These are phyloP conservation scores for Eubasilissa regina DNA, from an alignment of 1,140 invertebrate genomes.

Conservation along the genomic window DNA sequence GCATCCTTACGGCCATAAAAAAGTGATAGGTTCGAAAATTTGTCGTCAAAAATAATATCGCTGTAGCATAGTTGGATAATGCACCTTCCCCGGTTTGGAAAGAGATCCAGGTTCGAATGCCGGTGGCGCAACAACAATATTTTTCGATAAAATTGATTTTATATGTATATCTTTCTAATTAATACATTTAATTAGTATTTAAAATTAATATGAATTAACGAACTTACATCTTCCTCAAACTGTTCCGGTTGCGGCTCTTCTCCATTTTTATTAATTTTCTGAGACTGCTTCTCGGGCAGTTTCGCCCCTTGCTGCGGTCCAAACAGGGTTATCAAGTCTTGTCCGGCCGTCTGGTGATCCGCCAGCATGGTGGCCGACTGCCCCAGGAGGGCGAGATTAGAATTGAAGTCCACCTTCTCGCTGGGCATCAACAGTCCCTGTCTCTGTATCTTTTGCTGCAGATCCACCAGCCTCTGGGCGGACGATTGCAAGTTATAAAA, in stretches of 20 bases:
- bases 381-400: conserved; percentile 67
- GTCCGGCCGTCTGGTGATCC: conserved; percentile 60
- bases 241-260: not conserved
- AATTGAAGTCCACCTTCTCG: conserved; percentile 68
- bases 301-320: too few species aligned
- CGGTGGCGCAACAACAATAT: too few species aligned
- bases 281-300: not conserved
- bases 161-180: too few species aligned
- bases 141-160: too few species aligned
- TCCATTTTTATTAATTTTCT: conserved; percentile 49
- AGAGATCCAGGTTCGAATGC: too few species aligned
- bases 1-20: too few species aligned
- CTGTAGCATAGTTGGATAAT: too few species aligned
- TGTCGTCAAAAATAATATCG: too few species aligned
- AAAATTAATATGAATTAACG: too few species aligned
- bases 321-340: conserved; percentile 53
- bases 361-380: conserved; percentile 69
- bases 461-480: conserved; percentile 68
- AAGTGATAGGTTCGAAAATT: too few species aligned
- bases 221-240: conserved; percentile 67
- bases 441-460: conserved; percentile 70
- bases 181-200: too few species aligned
- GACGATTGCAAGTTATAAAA: conserved; percentile 69
- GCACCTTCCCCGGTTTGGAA: too few species aligned
- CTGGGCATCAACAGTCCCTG: conserved; percentile 67